Percentiles rank a stretch among this genome's conserved stretches.
Conservation (phyloP, 2,113 vertebrate species). For the Peromyscus polionotus region DNA sequence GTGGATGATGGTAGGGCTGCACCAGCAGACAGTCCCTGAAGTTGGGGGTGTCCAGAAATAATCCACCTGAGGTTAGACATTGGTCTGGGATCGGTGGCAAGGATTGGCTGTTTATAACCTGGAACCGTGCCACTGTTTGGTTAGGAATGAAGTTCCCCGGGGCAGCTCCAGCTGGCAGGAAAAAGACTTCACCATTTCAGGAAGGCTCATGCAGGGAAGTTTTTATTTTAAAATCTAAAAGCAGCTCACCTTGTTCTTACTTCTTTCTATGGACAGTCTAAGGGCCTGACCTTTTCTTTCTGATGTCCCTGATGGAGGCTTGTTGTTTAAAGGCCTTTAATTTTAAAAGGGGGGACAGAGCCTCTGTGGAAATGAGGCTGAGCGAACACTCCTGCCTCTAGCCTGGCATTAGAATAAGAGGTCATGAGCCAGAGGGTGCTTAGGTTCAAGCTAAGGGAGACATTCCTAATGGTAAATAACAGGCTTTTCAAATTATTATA, state of each 20-base stretch:
- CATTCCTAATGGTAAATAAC: background rate
- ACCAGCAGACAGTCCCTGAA: background rate
- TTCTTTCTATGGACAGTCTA: background rate
- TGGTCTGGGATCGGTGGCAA: slow-evolving; percentile 4
- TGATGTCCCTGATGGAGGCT: slow-evolving; percentile 32
- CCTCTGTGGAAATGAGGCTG: background rate
- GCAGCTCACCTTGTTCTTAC: slow-evolving; percentile 21
- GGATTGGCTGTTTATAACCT: slow-evolving; percentile 61
- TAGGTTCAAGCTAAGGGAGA: background rate
- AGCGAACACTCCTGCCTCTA: background rate
- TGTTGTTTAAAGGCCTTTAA: slow-evolving; percentile 57
- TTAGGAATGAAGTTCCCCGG: slow-evolving; percentile 43
- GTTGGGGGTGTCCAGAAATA: slow-evolving; percentile 46
- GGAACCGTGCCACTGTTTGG: slow-evolving; percentile 54
- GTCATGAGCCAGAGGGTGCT: background rate
- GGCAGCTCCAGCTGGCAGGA: slow-evolving; percentile 49
- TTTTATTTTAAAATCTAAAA: slow-evolving; percentile 79
- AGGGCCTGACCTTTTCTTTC: slow-evolving; percentile 62
- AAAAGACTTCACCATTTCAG: slow-evolving; percentile 56
- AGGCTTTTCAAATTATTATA: background rate
- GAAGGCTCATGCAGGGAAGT: slow-evolving; percentile 47
- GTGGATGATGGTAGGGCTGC: background rate
- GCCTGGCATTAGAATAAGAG: background rate
- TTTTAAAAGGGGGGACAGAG: background rate
- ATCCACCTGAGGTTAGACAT: slow-evolving; percentile 12